Evolutionary conservation across 2,797 vertebrate species (phyloP).

Genomic region (Macroramphosus scolopax): DNA sequence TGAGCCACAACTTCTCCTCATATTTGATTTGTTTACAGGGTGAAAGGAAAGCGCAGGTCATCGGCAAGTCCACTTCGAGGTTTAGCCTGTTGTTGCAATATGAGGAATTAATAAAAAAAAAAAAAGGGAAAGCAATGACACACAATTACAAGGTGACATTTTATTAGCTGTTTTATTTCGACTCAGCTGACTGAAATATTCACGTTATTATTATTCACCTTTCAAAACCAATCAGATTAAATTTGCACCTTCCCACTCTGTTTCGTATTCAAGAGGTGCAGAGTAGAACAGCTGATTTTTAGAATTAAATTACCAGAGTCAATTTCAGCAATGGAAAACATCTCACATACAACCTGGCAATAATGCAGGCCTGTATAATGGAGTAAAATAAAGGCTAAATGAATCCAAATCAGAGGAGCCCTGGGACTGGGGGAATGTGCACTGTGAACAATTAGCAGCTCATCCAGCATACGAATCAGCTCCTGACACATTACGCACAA

Average conservation of each 20-base stretch:
- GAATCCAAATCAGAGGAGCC: slow-evolving; percentile 72
- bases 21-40: slow-evolving; percentile 47
- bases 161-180: slow-evolving; percentile 13
- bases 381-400: slow-evolving; percentile 75
- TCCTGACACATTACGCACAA: slow-evolving; percentile 53
- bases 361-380: slow-evolving; percentile 69
- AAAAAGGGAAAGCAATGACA: slow-evolving; percentile 33
- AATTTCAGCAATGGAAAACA: slow-evolving; percentile 66
- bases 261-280: slow-evolving; percentile 31
- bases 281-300: slow-evolving; percentile 37
- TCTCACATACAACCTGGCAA: slow-evolving; percentile 63
- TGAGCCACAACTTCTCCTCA: slow-evolving; percentile 30
- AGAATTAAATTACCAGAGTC: slow-evolving; percentile 69
- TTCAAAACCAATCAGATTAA: slow-evolving; percentile 39
- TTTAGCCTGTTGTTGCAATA: slow-evolving; percentile 28
- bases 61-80: slow-evolving; percentile 25
- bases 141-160: slow-evolving; percentile 29
- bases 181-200: slow-evolving; percentile 8
- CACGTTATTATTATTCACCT: slow-evolving; percentile 29
- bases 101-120: slow-evolving; percentile 41
- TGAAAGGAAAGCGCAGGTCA: slow-evolving; percentile 31
- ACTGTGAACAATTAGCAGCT: slow-evolving; percentile 71
- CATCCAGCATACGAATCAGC: slow-evolving; percentile 69
- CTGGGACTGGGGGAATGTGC: slow-evolving; percentile 58
- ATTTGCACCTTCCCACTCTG: slow-evolving; percentile 21